Evolutionary conservation across 2,888 invertebrate genomes (phyloP).

Genomic region (Coremacera marginata): DNA sequence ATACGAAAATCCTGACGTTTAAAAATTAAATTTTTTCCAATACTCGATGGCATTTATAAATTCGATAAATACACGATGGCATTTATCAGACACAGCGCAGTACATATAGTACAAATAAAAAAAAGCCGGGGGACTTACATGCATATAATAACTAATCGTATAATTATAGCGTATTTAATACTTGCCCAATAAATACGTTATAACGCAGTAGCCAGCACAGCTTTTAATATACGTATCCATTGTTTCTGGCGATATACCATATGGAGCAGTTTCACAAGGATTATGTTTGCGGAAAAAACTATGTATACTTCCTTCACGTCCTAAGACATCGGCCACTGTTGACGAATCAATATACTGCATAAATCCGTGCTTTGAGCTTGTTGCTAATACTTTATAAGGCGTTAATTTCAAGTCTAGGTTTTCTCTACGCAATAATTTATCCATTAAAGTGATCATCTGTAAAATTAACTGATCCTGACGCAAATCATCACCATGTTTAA

Average conservation of each 20-base stretch:
- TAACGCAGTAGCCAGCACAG: constrained; percentile 98
- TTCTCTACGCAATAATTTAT: constrained; percentile 91
- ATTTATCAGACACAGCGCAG: too few species aligned
- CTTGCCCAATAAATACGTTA: constrained; percentile 89
- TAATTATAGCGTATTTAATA: too few species aligned
- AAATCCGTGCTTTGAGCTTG: constrained; percentile 95
- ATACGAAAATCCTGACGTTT: too few species aligned
- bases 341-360: constrained; percentile 95
- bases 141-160: too few species aligned
- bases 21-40: too few species aligned
- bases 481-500: constrained; percentile 97
- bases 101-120: too few species aligned
- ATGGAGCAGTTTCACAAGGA: constrained; percentile 88
- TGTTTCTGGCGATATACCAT: constrained; percentile 91
- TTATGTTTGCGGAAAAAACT: constrained; percentile 93
- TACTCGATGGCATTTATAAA: too few species aligned
- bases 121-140: too few species aligned
- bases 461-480: constrained; percentile 97
- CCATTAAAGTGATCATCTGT: constrained; percentile 99
- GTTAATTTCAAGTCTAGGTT: constrained; percentile 97
- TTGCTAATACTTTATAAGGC: constrained; percentile 95
- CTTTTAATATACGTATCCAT: constrained; percentile 98
- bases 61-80: too few species aligned
- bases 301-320: constrained; percentile 88
- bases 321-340: constrained; percentile 92